Conservation (phyloP, 1,140 invertebrate genomes). For the Monomorium pharaonis region DNA sequence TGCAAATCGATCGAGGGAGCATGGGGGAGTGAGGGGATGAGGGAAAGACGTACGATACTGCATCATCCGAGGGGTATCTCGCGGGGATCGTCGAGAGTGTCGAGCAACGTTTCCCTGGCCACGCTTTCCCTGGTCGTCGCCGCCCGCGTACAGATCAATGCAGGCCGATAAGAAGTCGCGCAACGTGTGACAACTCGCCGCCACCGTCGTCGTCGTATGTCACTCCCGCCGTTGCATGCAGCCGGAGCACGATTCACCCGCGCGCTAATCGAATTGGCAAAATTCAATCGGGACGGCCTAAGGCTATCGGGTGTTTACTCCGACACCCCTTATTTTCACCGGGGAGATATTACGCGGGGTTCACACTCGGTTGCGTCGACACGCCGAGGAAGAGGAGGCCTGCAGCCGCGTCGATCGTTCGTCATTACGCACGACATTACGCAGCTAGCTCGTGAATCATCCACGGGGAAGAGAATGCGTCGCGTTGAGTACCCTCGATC, state of each 20-base stretch:
- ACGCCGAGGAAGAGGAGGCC: not conserved
- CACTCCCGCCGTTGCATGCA: not conserved
- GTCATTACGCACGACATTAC: not conserved
- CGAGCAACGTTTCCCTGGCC: too few species aligned
- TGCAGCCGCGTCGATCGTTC: not conserved
- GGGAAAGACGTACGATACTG: not conserved
- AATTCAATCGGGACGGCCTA: not conserved
- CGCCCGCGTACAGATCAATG: constrained; percentile 48
- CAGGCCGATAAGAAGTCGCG: constrained; percentile 41
- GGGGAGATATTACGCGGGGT: not conserved
- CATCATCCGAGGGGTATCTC: too few species aligned
- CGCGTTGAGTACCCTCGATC: not conserved
- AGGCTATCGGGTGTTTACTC: not conserved
- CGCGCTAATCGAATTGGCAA: constrained; percentile 9
- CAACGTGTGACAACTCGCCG: constrained; percentile 35
- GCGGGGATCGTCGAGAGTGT: constrained; percentile 2
- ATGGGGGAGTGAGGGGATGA: too few species aligned
- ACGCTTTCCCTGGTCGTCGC: constrained; percentile 10
- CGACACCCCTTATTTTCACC: not conserved
- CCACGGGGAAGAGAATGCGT: constrained; percentile 17
- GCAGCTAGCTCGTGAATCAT: constrained; percentile 30
- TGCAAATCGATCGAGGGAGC: constrained; percentile 9
- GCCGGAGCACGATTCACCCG: too few species aligned
- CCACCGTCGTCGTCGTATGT: not conserved
- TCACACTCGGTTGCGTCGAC: not conserved